Percentiles rank a stretch among this genome's conserved stretches.
phyloP scores from a whole-genome alignment of 2,113 vertebrate species.

The Quiscalus mexicanus region DNA sequence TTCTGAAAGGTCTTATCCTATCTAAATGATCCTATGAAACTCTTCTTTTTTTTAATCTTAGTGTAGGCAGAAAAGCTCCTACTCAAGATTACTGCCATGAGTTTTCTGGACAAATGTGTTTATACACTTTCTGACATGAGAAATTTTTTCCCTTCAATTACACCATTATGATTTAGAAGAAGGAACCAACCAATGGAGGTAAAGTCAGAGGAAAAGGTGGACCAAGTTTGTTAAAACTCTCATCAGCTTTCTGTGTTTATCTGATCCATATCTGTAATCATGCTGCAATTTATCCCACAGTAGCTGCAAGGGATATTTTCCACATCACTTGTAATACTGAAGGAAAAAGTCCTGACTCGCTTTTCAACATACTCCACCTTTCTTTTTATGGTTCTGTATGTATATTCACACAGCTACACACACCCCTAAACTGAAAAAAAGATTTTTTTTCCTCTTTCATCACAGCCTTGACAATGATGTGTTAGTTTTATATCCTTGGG shows the following conservation, averaged over 20 bases:
- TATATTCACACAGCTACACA: background rate
- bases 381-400: background rate
- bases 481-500: background rate
- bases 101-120: background rate
- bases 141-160: background rate
- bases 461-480: background rate
- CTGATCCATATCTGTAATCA: background rate
- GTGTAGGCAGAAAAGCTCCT: background rate
- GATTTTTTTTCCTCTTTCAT: background rate
- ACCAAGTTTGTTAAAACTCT: background rate
- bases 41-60: background rate
- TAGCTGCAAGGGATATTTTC: conserved; percentile 22
- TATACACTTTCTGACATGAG: background rate
- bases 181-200: background rate
- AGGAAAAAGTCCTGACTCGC: conserved; percentile 10
- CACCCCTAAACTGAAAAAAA: background rate
- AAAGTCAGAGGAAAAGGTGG: background rate
- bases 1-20: background rate
- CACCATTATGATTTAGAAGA: background rate
- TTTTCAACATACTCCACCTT: background rate
- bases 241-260: background rate
- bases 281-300: background rate
- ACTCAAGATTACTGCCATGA: background rate
- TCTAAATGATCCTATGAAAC: background rate
- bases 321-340: background rate